phyloP scores from a whole-genome alignment of 1,140 invertebrate genomes.

The Armadillidium nasatum region DNA sequence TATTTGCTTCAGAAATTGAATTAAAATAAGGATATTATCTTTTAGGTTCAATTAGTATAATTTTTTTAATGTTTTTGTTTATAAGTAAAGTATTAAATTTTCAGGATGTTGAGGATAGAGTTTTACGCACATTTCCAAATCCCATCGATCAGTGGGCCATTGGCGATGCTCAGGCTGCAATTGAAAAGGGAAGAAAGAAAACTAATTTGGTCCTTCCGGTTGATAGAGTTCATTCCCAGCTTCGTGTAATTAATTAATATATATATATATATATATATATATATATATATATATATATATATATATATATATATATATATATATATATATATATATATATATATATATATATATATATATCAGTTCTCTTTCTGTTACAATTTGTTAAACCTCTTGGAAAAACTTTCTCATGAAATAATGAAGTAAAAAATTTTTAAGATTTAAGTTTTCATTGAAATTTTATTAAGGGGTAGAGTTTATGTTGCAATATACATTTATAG shows the following conservation, averaged over 20 bases:
- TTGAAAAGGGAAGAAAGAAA: conserved; percentile 78
- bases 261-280: background rate
- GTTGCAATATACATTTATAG: no score
- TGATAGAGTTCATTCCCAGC: conserved; percentile 79
- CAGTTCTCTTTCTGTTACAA: no score
- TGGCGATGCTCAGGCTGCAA: conserved; percentile 74
- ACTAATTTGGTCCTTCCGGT: conserved; percentile 74
- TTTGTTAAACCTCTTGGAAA: no score
- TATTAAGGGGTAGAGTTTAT: no score
- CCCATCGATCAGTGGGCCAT: conserved; percentile 91
- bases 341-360: no score
- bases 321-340: background rate
- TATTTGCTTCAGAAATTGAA: no score
- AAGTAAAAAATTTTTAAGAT: no score
- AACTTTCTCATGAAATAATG: no score
- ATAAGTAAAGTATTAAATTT: background rate
- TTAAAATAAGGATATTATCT: no score
- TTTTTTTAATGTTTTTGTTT: no score
- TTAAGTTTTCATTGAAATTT: no score
- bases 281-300: background rate
- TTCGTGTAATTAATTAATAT: conserved; percentile 80
- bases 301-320: background rate
- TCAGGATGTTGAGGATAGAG: conserved; percentile 82
- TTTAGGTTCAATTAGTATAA: no score
- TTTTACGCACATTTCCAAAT: conserved; percentile 82